A percentile compares a stretch with the other conserved stretches of the same genome.
phyloP scores from a whole-genome alignment of 1,140 invertebrate genomes.

The Melipona quadrifasciata region DNA sequence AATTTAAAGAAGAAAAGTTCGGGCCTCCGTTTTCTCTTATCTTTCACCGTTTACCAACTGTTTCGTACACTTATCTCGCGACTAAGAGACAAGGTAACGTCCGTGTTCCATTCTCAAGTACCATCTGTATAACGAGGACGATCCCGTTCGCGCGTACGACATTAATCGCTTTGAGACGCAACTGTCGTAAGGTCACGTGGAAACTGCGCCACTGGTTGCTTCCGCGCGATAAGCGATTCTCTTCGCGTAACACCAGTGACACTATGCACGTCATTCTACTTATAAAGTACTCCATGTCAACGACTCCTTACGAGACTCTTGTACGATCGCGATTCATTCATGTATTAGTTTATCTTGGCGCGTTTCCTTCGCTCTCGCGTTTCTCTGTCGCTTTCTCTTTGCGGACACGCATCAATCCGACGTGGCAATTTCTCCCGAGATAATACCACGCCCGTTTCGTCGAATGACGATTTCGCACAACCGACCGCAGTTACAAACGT shows the following conservation, averaged over 20 bases:
- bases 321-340: constrained; percentile 38
- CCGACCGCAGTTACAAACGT: constrained; percentile 28
- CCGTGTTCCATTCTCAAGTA: not conserved
- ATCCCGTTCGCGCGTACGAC: not conserved
- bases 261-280: constrained; percentile 44
- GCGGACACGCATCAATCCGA: not conserved
- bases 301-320: constrained; percentile 33
- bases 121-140: not conserved
- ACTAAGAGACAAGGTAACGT: not conserved
- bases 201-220: constrained; percentile 63
- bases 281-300: constrained; percentile 42
- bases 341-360: not conserved
- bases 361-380: not conserved
- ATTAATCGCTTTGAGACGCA: constrained; percentile 39
- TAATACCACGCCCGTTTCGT: constrained; percentile 21
- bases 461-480: constrained; percentile 20
- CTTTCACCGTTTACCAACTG: not conserved
- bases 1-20: not conserved
- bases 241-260: constrained; percentile 47
- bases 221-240: constrained; percentile 61
- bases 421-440: constrained; percentile 10
- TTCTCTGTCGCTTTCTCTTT: not conserved
- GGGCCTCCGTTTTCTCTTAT: not conserved
- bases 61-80: not conserved
- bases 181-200: constrained; percentile 46